Evolutionary conservation across 2,888 invertebrate genomes (phyloP).

Genomic region (Cinara cedri): DNA sequence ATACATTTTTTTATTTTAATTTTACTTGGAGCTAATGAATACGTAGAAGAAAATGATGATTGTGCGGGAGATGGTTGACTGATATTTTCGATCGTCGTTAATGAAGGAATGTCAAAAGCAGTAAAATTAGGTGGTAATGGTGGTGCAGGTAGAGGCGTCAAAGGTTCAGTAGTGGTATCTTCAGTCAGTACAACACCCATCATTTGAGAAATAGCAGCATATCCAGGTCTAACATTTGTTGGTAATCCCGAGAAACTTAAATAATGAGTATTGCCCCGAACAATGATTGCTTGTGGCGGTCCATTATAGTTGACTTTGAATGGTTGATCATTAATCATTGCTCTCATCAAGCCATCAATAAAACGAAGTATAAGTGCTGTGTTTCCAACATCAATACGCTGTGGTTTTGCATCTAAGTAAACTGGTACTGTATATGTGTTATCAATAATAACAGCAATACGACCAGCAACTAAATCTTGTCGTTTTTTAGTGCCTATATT

Average conservation of each 20-base stretch:
- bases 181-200: constrained; percentile 66
- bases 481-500: constrained; percentile 81
- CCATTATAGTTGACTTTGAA: constrained; percentile 84
- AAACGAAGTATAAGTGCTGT: constrained; percentile 79
- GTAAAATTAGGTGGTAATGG: constrained; percentile 61
- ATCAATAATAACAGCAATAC: constrained; percentile 83
- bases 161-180: constrained; percentile 57
- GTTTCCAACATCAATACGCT: constrained; percentile 76
- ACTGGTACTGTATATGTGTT: constrained; percentile 76
- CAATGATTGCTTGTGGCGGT: constrained; percentile 77
- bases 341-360: constrained; percentile 77
- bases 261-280: constrained; percentile 79
- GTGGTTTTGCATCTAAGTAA: constrained; percentile 82
- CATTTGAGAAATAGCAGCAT: constrained; percentile 75
- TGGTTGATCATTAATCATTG: constrained; percentile 78
- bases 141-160: constrained; percentile 60
- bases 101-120: constrained; percentile 14
- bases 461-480: constrained; percentile 82
- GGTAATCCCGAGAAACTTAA: constrained; percentile 81
- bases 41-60: constrained; percentile 30
- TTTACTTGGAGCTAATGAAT: constrained; percentile 51
- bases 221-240: constrained; percentile 74
- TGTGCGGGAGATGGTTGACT: constrained; percentile 8
- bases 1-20: background rate
- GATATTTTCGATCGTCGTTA: constrained; percentile 32